Base-by-base conservation (phyloP, 2,797 vertebrate species). In the Aplochiton taeniatus region DNA sequence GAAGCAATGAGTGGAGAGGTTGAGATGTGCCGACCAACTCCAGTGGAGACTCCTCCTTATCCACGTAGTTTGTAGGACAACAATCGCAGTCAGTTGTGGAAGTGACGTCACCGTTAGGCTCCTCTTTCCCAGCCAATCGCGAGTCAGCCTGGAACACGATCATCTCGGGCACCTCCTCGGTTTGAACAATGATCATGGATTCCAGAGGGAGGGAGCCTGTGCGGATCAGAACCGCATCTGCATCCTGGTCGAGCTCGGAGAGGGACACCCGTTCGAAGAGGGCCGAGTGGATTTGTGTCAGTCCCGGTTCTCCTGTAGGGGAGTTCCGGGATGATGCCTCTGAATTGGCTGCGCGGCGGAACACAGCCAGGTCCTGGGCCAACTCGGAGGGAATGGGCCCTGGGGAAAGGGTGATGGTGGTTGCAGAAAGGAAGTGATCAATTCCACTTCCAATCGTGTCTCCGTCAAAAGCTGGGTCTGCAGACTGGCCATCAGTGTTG, bases 101-200 rank as follows among this genome's bases (percentile, higher is more conserved):
- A 48, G 43, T 11, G 43, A 47, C 52, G 13, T 31, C 16, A 20
- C 6, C 44, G 6, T 14, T 9, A 65, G 18, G 14, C 5, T 9
- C 12, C 17, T 9, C 5, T 8, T 16, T 51, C 31, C 44, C 45
- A 20, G 18, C 10, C 57, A 60, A 8, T 46, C 41, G 43, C 6
- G 58, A 14, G 14, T 66, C 56, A 13, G 49, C 65, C n/a, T 66
- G 65, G 44, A 66, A 66, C 56, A 66, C 57, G 44, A 66, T 66
- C 18, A 66, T 17, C 42, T 44, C 57, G 4, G 57, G 56, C 10
- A 59, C 48, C 6, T 60, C 48, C 48, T 66, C 65, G 7, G 65
- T 59, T 19, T 66, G 57, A 31, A 66, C 65, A 13, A 66, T 51
- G 42, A 66, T 66, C 48, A 51, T 56, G 11, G 56, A 45, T 41